These are phyloP conservation scores for Ephestia elutella DNA, from an alignment of 1,140 invertebrate species.

Conservation along the genomic window DNA sequence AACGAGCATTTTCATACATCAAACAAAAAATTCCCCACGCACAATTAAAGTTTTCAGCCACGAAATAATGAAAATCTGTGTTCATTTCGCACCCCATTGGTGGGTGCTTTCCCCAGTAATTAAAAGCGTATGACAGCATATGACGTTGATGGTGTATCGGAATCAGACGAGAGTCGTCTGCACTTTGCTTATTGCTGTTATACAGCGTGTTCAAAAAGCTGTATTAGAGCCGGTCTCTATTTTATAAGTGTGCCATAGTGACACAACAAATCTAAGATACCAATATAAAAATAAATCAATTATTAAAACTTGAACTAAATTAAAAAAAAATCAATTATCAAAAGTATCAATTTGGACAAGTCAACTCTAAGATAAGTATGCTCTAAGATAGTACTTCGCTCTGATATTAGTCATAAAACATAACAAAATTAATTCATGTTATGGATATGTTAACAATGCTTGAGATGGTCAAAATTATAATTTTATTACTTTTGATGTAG, in stretches of 20 bases:
- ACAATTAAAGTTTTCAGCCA: background rate
- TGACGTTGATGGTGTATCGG: slow-evolving; percentile 39
- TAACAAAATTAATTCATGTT: no score
- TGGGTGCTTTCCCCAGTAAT: slow-evolving; percentile 40
- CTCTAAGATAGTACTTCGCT: no score
- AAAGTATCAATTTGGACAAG: no score
- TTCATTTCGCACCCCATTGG: slow-evolving; percentile 36
- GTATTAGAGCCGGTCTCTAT: background rate
- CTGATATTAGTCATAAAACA: no score
- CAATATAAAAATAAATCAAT: no score
- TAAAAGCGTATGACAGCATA: slow-evolving; percentile 60
- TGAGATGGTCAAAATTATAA: background rate
- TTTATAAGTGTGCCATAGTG: no score
- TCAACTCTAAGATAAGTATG: no score
- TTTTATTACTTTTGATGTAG: no score
- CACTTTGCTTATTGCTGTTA: slow-evolving; percentile 63
- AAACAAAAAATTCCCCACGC: background rate
- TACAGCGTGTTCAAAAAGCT: slow-evolving; percentile 32
- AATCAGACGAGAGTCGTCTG: slow-evolving; percentile 52
- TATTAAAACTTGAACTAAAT: no score
- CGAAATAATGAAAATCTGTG: slow-evolving; percentile 2
- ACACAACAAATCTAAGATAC: no score
- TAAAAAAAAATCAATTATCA: no score
- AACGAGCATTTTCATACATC: background rate
- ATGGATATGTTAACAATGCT: no score